phyloP scores from a whole-genome alignment of 2,888 invertebrate species.

The Crematogaster levior region DNA sequence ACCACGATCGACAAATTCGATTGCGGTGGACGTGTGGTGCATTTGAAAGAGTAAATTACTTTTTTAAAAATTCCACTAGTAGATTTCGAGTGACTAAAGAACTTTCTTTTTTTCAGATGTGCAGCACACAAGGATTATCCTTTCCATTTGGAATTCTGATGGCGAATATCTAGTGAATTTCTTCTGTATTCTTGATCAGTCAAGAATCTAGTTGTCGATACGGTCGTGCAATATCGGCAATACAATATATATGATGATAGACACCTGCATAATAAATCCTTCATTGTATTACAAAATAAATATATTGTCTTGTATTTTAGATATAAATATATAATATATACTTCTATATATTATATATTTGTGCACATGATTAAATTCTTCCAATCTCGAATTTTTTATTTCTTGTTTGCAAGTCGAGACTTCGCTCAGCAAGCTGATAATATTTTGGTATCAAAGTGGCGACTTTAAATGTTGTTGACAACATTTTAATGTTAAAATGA shows the following conservation, averaged over 20 bases:
- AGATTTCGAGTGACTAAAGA: neutral
- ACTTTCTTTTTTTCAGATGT: conserved; percentile 60
- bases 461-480: too few species aligned
- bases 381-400: neutral
- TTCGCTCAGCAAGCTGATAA: too few species aligned
- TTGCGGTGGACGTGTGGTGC: conserved; percentile 74
- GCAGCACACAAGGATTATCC: conserved; percentile 86
- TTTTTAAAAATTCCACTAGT: neutral
- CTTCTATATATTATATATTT: too few species aligned
- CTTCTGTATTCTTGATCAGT: too few species aligned
- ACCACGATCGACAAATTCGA: conserved; percentile 81
- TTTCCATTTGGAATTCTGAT: conserved; percentile 81
- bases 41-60: conserved; percentile 69
- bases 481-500: too few species aligned
- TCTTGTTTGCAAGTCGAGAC: too few species aligned
- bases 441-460: too few species aligned
- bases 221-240: neutral
- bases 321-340: too few species aligned
- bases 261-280: neutral
- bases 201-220: neutral
- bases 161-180: neutral
- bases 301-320: too few species aligned
- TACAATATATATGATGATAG: neutral
- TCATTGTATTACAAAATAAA: neutral
- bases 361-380: neutral